These are phyloP conservation scores for Acrossocheilus fasciatus DNA, from an alignment of 2,797 vertebrate genomes.

Conservation along the genomic window DNA sequence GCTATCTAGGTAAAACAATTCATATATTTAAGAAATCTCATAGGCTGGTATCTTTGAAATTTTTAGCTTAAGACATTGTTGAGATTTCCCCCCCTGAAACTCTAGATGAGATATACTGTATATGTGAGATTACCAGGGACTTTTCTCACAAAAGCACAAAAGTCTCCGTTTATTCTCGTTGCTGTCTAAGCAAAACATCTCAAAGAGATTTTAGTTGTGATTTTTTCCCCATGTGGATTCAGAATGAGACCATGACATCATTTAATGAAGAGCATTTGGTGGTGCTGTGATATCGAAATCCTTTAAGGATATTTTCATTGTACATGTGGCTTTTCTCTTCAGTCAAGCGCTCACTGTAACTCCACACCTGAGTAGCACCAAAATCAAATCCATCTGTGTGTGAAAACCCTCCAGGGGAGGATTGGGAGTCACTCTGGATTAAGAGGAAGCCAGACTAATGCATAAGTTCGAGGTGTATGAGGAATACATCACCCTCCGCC, in stretches of 20 bases:
- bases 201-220: background rate
- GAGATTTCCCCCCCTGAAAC: background rate
- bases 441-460: conserved; percentile 46
- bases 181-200: conserved; percentile 1
- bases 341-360: conserved; percentile 5
- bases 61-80: background rate
- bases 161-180: background rate
- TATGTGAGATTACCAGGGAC: background rate
- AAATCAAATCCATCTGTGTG: conserved; percentile 57
- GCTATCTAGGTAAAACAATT: background rate
- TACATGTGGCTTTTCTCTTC: conserved; percentile 31
- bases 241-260: conserved; percentile 11
- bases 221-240: background rate
- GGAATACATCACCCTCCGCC: conserved; percentile 47
- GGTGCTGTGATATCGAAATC: conserved; percentile 35
- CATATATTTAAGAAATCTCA: background rate
- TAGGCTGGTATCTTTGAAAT: background rate
- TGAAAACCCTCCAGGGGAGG: conserved; percentile 40
- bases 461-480: conserved; percentile 34
- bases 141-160: background rate
- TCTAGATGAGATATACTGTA: background rate
- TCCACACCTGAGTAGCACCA: conserved; percentile 38
- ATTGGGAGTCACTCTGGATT: conserved; percentile 48
- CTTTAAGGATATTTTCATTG: conserved; percentile 5
- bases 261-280: background rate